phyloP scores from a whole-genome alignment of 2,797 vertebrate genomes.

The Neopelma chrysocephalum region DNA sequence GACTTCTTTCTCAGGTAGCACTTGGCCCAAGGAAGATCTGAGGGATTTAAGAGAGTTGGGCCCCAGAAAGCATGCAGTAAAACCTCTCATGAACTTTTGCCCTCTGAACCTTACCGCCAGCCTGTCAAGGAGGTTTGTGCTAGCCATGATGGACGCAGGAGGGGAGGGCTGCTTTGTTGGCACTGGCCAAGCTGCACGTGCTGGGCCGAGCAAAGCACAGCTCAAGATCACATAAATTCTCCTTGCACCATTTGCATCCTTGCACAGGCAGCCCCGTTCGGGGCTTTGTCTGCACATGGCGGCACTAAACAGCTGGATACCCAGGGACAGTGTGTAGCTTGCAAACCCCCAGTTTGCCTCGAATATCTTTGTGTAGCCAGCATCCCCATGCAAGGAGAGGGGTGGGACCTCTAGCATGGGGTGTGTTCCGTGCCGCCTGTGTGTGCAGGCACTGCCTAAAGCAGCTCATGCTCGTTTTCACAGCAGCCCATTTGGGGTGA shows the following conservation, averaged over 20 bases:
- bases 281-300: not conserved
- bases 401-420: not conserved
- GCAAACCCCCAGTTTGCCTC: not conserved
- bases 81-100: conserved; percentile 64
- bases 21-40: conserved; percentile 12
- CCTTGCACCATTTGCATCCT: not conserved
- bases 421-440: fast-evolving
- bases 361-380: fast-evolving
- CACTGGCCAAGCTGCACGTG: fast-evolving
- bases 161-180: fast-evolving
- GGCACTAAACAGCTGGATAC: not conserved
- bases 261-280: not conserved
- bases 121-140: conserved; percentile 54
- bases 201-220: not conserved
- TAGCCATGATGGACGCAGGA: conserved; percentile 5
- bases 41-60: conserved; percentile 8
- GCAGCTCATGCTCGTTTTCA: not conserved
- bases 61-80: conserved; percentile 35
- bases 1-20: conserved; percentile 33
- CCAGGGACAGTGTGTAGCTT: not conserved
- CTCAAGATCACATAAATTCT: not conserved
- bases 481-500: not conserved
- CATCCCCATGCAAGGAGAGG: not conserved
- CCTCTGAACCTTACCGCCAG: not conserved
- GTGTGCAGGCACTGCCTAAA: not conserved